Evolutionary conservation across 2,797 vertebrate species (phyloP), one percentile per base, ranked within the genome.

Genomic region (Todus mexicanus): DNA sequence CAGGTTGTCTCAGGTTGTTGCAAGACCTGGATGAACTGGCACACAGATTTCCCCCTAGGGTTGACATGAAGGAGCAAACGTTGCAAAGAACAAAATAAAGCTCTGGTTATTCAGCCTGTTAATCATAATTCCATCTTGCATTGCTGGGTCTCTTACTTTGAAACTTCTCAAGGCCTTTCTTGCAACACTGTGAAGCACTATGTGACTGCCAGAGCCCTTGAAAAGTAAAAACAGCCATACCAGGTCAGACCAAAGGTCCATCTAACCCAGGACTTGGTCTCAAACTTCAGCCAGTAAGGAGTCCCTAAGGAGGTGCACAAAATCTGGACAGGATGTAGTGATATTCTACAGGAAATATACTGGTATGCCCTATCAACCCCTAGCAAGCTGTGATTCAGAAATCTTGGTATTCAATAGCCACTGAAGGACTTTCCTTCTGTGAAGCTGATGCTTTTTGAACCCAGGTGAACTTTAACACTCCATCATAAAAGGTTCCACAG

Each of bases 1-100:
- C 95, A 96, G 93, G 93, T 87, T 95, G 94, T 95, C 95, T 96
- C 93, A 93, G 93, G 93, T 91, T 96, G 94, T 87, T 96, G 95
- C 92, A 96, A 95, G 90, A 94, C 93, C 81, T 85, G 56, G 87
- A 84, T 95, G 89, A 96, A 96, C 92, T 95, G 92, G 92, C 94
- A 96, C 78, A 94, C 54, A 10, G 4, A 80, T 93, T 94, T 95
- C 47, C 93, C 95, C 94, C 76, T 78, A 95, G 96, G 94, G 95
- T 94, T 96, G 87, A 93, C 89, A 85, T 80, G 93, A 94, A 95
- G 94, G 59, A 92, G 89, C 90, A 92, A 95, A 96, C 6, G 6
- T 85, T 80, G 69, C 84, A 84, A 83, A 87, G 86, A 93, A 63
- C 75, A 86, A 94, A 96, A 87, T 90, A 75, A 89, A 94, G 87